Conservation (phyloP, 1,140 invertebrate genomes). For the Drosophila parabipectinata region DNA sequence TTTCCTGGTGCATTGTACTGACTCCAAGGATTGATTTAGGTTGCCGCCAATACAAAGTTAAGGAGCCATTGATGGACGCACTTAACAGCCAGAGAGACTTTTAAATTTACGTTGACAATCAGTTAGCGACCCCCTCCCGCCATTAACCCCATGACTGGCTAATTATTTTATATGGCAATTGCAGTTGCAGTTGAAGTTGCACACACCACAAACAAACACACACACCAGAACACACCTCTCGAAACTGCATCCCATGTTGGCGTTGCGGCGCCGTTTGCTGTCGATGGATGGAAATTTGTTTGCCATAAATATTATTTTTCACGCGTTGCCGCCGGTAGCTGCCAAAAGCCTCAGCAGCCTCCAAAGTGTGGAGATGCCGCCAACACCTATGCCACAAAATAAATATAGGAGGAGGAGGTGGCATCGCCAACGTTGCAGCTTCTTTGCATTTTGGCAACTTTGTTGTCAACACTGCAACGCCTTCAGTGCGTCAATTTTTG, state of each 20-base stretch:
- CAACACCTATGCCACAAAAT: slow-evolving; percentile 41
- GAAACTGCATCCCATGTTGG: slow-evolving; percentile 51
- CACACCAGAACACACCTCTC: slow-evolving; percentile 4
- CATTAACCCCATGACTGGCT: slow-evolving; percentile 60
- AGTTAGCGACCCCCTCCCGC: slow-evolving; percentile 11
- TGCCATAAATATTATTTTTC: slow-evolving; percentile 81
- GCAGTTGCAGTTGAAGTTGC: slow-evolving; percentile 18
- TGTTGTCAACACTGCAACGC: slow-evolving; percentile 62
- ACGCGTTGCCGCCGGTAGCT: slow-evolving; percentile 71
- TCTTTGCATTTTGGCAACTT: slow-evolving; percentile 59
- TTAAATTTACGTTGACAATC: slow-evolving; percentile 70
- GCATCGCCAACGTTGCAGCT: slow-evolving; percentile 23
- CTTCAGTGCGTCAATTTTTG: slow-evolving; percentile 43
- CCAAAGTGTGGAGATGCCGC: slow-evolving; percentile 43
- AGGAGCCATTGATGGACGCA: slow-evolving; percentile 68
- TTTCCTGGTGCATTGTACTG: background rate
- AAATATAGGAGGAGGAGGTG: background rate
- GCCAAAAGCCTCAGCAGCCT: slow-evolving; percentile 36
- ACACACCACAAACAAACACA: background rate
- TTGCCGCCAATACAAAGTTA: slow-evolving; percentile 66
- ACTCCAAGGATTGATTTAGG: slow-evolving; percentile 70
- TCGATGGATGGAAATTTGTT: slow-evolving; percentile 79
- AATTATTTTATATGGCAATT: slow-evolving; percentile 73
- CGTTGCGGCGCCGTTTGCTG: slow-evolving; percentile 64
- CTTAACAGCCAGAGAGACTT: slow-evolving; percentile 50